Conservation (phyloP, 2,797 vertebrate species). For the Neostethus bicornis region DNA sequence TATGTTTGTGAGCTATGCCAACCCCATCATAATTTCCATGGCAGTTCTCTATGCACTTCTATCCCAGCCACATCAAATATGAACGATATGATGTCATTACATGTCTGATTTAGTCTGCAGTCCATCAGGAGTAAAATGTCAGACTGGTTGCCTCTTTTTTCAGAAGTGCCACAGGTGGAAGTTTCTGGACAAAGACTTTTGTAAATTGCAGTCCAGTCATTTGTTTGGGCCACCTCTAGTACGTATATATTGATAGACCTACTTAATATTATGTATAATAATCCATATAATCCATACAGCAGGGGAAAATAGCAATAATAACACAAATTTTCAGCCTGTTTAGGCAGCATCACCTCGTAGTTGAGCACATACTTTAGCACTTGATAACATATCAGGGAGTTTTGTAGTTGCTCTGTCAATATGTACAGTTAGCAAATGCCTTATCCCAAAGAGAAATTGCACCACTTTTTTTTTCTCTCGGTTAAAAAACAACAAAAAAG, state of each 20-base stretch:
- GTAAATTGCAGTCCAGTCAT: slow-evolving; percentile 31
- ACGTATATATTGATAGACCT: slow-evolving; percentile 45
- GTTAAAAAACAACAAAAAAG: slow-evolving; percentile 11
- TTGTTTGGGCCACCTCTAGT: slow-evolving; percentile 54
- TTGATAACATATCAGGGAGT: slow-evolving; percentile 82
- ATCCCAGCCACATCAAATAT: slow-evolving; percentile 41
- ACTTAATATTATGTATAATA: slow-evolving; percentile 50
- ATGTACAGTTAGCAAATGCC: slow-evolving; percentile 81
- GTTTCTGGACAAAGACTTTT: slow-evolving; percentile 48
- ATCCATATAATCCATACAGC: slow-evolving; percentile 62
- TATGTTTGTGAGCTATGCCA: slow-evolving; percentile 75
- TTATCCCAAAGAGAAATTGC: slow-evolving; percentile 81
- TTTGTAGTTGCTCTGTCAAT: slow-evolving; percentile 77
- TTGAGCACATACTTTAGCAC: slow-evolving; percentile 75
- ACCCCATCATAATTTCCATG: slow-evolving; percentile 55
- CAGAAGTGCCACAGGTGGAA: slow-evolving; percentile 67
- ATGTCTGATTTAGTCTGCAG: slow-evolving; percentile 35
- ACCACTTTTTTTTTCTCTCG: slow-evolving; percentile 43
- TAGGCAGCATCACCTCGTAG: slow-evolving; percentile 65
- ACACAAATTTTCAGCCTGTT: slow-evolving; percentile 46
- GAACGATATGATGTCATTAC: slow-evolving; percentile 62
- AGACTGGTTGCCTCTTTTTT: slow-evolving; percentile 78
- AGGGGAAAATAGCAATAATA: slow-evolving; percentile 82
- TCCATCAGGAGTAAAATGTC: slow-evolving; percentile 48
- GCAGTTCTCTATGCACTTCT: slow-evolving; percentile 79